Conservation (phyloP, 1,140 invertebrate genomes). For the Hormaphis cornu region DNA sequence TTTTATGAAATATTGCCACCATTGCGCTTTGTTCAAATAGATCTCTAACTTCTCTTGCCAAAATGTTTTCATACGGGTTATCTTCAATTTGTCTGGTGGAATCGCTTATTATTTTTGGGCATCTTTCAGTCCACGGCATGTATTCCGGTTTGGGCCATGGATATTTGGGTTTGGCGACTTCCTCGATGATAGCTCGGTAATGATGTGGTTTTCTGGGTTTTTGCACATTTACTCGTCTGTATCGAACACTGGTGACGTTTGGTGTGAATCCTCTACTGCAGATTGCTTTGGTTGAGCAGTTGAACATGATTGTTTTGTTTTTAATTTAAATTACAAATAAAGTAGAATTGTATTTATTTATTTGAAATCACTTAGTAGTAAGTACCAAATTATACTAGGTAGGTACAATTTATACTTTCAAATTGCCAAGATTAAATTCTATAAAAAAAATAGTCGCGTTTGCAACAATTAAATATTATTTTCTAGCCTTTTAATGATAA, state of each 20-base stretch:
- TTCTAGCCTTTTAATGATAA: too few relatives aligned
- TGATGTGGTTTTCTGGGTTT: conserved; percentile 58
- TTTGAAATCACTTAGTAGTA: too few relatives aligned
- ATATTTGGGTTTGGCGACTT: conserved; percentile 53
- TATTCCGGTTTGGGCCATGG: conserved; percentile 27
- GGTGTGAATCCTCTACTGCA: conserved; percentile 5
- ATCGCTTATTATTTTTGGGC: background rate
- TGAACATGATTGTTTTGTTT: conserved; percentile 9
- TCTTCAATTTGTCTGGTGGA: conserved; percentile 16
- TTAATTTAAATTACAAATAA: background rate
- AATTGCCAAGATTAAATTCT: too few relatives aligned
- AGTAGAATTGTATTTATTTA: background rate
- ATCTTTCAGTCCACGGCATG: conserved; percentile 15
- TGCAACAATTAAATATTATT: too few relatives aligned
- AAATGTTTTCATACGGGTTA: conserved; percentile 57
- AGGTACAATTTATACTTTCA: too few relatives aligned
- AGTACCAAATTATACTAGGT: too few relatives aligned
- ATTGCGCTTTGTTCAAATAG: conserved; percentile 61
- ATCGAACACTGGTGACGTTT: background rate
- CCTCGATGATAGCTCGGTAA: conserved; percentile 51
- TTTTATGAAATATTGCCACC: conserved; percentile 58
- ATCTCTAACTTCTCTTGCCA: conserved; percentile 56
- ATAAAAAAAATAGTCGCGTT: too few relatives aligned
- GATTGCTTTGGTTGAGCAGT: conserved; percentile 2
- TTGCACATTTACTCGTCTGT: conserved; percentile 54